These are phyloP conservation scores for Neopipo cinnamomea DNA, from an alignment of 2,113 vertebrate genomes.

Conservation along the genomic window DNA sequence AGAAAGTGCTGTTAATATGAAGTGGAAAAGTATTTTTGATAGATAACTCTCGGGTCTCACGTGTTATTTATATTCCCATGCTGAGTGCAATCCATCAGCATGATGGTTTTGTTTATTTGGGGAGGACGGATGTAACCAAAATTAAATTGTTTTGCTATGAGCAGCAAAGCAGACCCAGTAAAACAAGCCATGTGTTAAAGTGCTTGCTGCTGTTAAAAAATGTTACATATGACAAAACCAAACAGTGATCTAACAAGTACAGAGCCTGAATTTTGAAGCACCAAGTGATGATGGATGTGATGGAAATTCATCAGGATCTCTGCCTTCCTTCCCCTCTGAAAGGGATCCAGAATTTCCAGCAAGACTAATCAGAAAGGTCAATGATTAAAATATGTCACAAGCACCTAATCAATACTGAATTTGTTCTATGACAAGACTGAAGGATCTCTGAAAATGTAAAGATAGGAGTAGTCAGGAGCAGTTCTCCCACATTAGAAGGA, in stretches of 20 bases:
- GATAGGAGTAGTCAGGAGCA: not conserved
- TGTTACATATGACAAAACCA: not conserved
- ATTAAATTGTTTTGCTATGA: not conserved
- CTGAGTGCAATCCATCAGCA: not conserved
- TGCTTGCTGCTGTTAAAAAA: not conserved
- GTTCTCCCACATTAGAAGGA: not conserved
- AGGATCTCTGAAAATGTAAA: not conserved
- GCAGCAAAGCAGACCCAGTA: not conserved
- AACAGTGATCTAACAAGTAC: not conserved
- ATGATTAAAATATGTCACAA: not conserved
- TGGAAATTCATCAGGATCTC: not conserved
- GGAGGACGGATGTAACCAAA: not conserved
- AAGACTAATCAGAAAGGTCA: not conserved
- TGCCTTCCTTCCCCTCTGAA: not conserved
- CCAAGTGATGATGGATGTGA: not conserved
- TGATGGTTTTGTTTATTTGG: not conserved
- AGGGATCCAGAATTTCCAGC: not conserved
- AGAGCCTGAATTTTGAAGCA: not conserved
- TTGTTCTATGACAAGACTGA: not conserved
- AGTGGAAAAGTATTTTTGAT: not conserved
- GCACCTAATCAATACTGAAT: not conserved
- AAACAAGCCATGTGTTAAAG: not conserved
- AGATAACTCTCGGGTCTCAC: fast-evolving
- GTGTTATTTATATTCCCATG: not conserved
- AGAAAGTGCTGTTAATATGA: not conserved